phyloP scores from a whole-genome alignment of 2,113 vertebrate species.

The Talpa occidentalis region DNA sequence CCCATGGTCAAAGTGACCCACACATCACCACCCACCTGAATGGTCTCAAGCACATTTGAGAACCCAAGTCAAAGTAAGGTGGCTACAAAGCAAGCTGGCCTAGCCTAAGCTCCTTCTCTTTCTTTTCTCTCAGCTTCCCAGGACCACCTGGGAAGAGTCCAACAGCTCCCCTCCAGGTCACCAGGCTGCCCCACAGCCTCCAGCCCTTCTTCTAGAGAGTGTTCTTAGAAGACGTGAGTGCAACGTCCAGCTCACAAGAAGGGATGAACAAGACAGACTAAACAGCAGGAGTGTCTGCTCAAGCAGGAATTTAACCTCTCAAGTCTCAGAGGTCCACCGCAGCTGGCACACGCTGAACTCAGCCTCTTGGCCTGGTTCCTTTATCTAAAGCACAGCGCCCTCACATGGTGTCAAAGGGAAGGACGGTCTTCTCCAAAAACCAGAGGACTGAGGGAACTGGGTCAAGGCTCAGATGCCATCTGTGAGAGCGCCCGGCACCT shows the following conservation, averaged over 20 bases:
- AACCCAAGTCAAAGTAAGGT: not conserved
- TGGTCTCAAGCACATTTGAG: not conserved
- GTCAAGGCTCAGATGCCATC: not conserved
- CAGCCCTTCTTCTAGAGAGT: not conserved
- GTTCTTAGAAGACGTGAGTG: not conserved
- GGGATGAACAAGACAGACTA: slow-evolving; percentile 56
- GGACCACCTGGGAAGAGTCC: not conserved
- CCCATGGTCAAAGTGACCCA: fast-evolving
- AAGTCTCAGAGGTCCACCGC: slow-evolving; percentile 42
- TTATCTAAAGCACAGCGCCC: slow-evolving; percentile 86
- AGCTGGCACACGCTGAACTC: not conserved
- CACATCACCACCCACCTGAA: not conserved
- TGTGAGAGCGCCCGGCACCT: not conserved
- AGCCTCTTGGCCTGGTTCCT: slow-evolving; percentile 53
- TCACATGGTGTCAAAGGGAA: slow-evolving; percentile 77
- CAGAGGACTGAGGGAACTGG: not conserved
- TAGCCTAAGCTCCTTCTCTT: too few species aligned
- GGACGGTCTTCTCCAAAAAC: not conserved
- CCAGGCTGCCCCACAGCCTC: not conserved
- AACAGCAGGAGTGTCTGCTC: slow-evolving; percentile 28
- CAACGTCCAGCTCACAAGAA: slow-evolving; percentile 19
- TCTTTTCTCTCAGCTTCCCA: not conserved
- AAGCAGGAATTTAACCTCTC: slow-evolving; percentile 59
- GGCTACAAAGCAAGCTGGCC: not conserved
- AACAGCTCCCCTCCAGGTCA: not conserved